phyloP scores from a whole-genome alignment of 2,888 invertebrate species.

The Dryomyza anilis region DNA sequence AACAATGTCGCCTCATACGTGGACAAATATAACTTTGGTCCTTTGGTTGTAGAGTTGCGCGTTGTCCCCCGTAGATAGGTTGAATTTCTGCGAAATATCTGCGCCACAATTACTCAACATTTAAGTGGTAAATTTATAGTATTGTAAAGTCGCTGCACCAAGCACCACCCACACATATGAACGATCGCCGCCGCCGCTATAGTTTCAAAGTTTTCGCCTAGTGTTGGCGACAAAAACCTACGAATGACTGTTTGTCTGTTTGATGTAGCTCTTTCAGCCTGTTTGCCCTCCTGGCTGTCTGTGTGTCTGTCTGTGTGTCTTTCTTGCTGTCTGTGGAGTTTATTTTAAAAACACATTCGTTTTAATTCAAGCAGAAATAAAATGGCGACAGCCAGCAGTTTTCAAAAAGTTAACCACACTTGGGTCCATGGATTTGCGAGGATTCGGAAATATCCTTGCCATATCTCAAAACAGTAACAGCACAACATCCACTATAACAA shows the following conservation, averaged over 20 bases:
- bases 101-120: constrained; percentile 1
- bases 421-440: not conserved
- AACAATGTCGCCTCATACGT: not conserved
- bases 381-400: constrained; percentile 23
- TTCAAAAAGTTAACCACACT: constrained; percentile 15
- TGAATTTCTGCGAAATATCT: constrained; percentile 4
- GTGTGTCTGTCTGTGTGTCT: not conserved
- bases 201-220: not conserved
- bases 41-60: not conserved
- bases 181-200: not conserved
- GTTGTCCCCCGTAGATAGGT: no score
- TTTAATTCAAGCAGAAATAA: constrained; percentile 25
- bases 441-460: not conserved
- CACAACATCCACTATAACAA: not conserved
- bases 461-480: not conserved
- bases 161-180: not conserved
- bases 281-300: not conserved
- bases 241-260: not conserved
- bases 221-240: no score
- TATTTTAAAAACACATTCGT: constrained; percentile 24
- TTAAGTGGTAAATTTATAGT: constrained; percentile 15
- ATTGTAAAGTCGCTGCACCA: not conserved
- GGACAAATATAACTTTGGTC: not conserved
- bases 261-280: not conserved
- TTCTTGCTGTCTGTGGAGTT: not conserved